Percentiles rank a stretch among this genome's conserved stretches.
Conservation (phyloP, 23 tunicate species). For the Clavelina lepadiformis region DNA sequence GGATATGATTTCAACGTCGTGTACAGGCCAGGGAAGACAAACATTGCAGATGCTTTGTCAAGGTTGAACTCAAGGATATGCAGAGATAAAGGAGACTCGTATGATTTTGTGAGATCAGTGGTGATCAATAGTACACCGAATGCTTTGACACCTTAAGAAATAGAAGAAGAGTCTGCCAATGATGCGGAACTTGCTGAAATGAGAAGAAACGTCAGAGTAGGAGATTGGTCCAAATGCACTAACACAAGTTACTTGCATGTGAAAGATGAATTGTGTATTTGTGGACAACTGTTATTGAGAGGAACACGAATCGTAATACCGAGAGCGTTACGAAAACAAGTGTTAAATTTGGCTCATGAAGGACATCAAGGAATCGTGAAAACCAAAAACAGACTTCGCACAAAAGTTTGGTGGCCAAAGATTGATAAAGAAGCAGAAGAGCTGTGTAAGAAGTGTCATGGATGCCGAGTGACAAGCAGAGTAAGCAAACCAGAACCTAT, state of each 20-base stretch:
- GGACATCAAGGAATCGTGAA: conserved; percentile 38
- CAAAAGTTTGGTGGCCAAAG: conserved; percentile 45
- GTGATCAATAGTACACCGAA: neutral
- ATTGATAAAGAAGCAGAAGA: conserved; percentile 29
- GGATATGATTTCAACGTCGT: conserved; percentile 19
- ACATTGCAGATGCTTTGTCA: conserved; percentile 29
- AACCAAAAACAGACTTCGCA: conserved; percentile 20
- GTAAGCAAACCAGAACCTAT: no score
- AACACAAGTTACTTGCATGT: conserved; percentile 13
- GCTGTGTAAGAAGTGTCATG: no score
- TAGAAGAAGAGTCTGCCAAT: neutral
- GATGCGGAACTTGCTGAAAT: conserved; percentile 2
- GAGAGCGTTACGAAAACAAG: neutral
- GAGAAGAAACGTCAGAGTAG: neutral
- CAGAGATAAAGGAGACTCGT: no score
- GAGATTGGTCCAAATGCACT: conserved; percentile 22
- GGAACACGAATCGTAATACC: no score
- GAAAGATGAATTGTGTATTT: conserved; percentile 14
- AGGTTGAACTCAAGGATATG: conserved; percentile 10
- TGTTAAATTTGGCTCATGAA: conserved; percentile 12
- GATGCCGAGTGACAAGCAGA: no score
- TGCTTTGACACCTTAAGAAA: conserved; percentile 8
- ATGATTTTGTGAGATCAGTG: neutral
- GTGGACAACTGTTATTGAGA: conserved; percentile 11
- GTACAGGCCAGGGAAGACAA: conserved; percentile 10